Evolutionary conservation across 1,140 invertebrate species (phyloP).

Genomic region (Apis dorsata): DNA sequence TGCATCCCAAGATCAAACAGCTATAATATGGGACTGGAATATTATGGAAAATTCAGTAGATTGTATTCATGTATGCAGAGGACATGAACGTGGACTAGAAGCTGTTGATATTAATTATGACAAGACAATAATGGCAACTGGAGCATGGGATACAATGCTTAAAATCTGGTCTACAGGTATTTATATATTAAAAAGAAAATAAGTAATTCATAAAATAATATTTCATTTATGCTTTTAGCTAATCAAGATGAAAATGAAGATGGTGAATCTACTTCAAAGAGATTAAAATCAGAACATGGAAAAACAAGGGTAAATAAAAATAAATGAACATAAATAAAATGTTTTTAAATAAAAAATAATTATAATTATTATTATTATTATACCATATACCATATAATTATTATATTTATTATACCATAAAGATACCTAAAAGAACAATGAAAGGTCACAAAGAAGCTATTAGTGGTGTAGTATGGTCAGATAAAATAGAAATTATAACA

Average conservation of each 20-base stretch:
- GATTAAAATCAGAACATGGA: constrained; percentile 72
- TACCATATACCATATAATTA: too few species aligned
- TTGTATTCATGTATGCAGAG: constrained; percentile 89
- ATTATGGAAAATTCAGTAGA: constrained; percentile 88
- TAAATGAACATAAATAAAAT: constrained; percentile 29
- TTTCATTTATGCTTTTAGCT: constrained; percentile 62
- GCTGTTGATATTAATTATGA: constrained; percentile 87
- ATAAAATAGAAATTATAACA: constrained; percentile 87
- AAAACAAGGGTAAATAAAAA: constrained; percentile 72
- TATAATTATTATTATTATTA: not conserved
- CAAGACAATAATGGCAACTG: constrained; percentile 88
- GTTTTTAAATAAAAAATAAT: not conserved
- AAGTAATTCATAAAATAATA: not conserved
- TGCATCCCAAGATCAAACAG: constrained; percentile 95
- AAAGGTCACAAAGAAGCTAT: constrained; percentile 96
- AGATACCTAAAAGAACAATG: constrained; percentile 93
- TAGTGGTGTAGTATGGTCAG: constrained; percentile 91
- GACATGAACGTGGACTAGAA: constrained; percentile 94
- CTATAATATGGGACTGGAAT: constrained; percentile 95
- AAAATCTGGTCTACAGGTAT: constrained; percentile 89
- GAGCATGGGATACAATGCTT: constrained; percentile 93
- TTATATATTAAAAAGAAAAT: not conserved
- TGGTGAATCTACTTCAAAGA: constrained; percentile 80
- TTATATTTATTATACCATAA: constrained; percentile 7
- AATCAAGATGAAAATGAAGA: constrained; percentile 74